A percentile compares a stretch with the other conserved stretches of the same genome.
These are phyloP conservation scores for Tenthredo mesomela DNA, from an alignment of 2,888 invertebrate species.

Conservation along the genomic window DNA sequence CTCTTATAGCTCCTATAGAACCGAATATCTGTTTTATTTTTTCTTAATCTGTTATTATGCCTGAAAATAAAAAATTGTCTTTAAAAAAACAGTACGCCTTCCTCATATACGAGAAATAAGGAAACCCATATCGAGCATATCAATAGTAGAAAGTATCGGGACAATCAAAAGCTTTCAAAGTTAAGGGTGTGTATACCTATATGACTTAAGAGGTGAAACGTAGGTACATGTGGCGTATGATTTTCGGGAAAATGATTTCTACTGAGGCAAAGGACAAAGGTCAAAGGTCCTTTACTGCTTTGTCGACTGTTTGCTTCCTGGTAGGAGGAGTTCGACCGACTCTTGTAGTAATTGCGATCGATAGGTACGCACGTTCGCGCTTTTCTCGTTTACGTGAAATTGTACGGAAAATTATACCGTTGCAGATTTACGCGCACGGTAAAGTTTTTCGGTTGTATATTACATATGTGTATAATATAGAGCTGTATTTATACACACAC, in stretches of 20 bases:
- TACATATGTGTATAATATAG: too few species aligned
- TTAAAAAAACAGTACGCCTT: too few species aligned
- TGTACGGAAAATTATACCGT: slow-evolving; percentile 16
- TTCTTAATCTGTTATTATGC: too few species aligned
- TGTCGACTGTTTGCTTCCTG: slow-evolving; percentile 34
- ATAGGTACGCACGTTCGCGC: background rate
- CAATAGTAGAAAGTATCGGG: background rate
- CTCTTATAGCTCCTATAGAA: too few species aligned
- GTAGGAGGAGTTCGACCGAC: slow-evolving; percentile 19
- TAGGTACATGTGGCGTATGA: background rate
- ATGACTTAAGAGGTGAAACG: slow-evolving; percentile 3
- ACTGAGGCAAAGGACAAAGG: slow-evolving; percentile 22
- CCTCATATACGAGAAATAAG: too few species aligned
- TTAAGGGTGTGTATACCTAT: background rate
- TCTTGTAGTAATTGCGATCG: slow-evolving; percentile 49
- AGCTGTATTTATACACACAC: too few species aligned
- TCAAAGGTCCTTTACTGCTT: slow-evolving; percentile 38
- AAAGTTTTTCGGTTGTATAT: background rate
- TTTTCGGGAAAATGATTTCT: slow-evolving; percentile 5
- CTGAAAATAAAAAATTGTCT: too few species aligned
- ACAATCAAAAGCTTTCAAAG: background rate
- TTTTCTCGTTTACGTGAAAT: slow-evolving; percentile 23
- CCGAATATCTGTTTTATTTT: too few species aligned
- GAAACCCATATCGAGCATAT: background rate
- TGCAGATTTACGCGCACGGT: background rate